phyloP scores from a whole-genome alignment of 2,113 vertebrate species.

The Bubo blakistoni region DNA sequence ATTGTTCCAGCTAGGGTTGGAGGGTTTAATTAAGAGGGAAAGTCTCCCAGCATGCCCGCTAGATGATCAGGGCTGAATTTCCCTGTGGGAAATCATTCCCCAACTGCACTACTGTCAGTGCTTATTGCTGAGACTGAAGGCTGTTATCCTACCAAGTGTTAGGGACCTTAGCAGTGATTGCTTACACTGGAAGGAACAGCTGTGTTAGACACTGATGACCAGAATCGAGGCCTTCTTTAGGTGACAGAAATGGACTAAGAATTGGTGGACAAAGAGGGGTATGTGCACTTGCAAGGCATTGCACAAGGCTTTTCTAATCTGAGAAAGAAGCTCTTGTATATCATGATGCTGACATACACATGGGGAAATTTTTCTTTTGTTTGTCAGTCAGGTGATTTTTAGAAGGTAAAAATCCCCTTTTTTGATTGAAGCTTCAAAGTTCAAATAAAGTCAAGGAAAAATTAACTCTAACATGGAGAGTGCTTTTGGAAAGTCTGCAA shows the following conservation, averaged over 20 bases:
- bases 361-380: not conserved
- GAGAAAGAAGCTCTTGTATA: not conserved
- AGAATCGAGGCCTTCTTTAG: not conserved
- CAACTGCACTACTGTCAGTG: not conserved
- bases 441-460: not conserved
- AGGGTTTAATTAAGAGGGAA: conserved; percentile 1
- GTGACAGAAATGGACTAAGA: not conserved
- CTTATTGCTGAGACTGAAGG: not conserved
- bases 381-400: not conserved
- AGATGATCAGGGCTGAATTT: not conserved
- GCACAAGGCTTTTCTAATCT: not conserved
- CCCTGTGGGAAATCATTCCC: not conserved
- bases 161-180: not conserved
- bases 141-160: not conserved
- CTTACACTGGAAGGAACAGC: not conserved
- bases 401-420: not conserved
- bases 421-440: not conserved
- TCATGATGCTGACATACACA: not conserved
- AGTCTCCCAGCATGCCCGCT: not conserved
- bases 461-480: not conserved
- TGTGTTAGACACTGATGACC: not conserved
- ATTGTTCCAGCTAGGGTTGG: not conserved
- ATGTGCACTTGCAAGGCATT: not conserved
- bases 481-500: not conserved
- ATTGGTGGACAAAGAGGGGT: not conserved